Evolutionary conservation across 2,113 vertebrate species (phyloP), one percentile per base, ranked within the genome.

Genomic region (Onychorhynchus coronatus): DNA sequence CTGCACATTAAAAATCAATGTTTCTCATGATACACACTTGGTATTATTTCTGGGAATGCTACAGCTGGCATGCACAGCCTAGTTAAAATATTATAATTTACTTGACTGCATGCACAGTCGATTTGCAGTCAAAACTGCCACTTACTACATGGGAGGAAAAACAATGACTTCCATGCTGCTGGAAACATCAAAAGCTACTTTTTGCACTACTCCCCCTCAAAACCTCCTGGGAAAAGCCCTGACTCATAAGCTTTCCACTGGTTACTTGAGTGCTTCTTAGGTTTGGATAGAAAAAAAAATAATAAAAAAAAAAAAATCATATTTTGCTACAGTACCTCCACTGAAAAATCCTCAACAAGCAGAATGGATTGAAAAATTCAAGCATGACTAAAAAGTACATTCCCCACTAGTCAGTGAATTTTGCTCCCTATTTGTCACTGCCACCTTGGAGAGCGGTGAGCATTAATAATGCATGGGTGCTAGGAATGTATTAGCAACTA

Each of bases 381-480:
- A 99, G 99, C 99, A 98, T 99, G 99, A 99, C 99, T 99, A 99
- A 99, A 99, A 99, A 98, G 98, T 99, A 98, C 99, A 99, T 99
- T 99, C 98, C 98, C 98, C 98, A 98, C 98, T 98, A 99, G 99
- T 99, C 99, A 99, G 98, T 99, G 98, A 98, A 98, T 98, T 98
- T 97, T 98, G 98, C 98, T 99, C 98, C 98, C 99, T 98, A 99
- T 99, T 99, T 99, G 99, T 99, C 99, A 99, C 98, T 99, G 99
- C 99, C 99, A 99, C 98, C 99, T 99, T 98, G 98, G 98, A 99
- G 98, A 99, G 98, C 95, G 71, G 98, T 97, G 97, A 98, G 98
- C 98, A 99, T 99, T 99, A 99, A 99, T 99, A 99, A 99, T 99
- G 99, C 98, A 99, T 99, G 98, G 99, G 97, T 98, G 98, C 98